Base-by-base conservation (phyloP, 2,888 invertebrate genomes). In the Allophyes oxyacanthae region DNA sequence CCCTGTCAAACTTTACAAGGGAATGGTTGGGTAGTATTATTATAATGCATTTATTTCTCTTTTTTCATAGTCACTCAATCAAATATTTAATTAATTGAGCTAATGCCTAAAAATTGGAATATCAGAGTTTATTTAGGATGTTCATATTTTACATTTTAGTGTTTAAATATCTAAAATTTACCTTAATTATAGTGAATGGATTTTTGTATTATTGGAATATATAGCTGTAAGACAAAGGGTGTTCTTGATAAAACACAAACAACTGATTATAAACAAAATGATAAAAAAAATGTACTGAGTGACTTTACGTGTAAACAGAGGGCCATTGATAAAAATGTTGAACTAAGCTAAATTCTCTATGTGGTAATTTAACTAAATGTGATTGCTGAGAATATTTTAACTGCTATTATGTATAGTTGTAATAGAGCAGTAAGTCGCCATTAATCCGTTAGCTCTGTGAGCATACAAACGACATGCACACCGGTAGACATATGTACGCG, bases 121-220 rank as follows among this genome's bases (percentile, higher is more conserved):
- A 93, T 94, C 94, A 94, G 94, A 94, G 92, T 94, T 94, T 94
- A 94, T 94, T 94, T 93, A 94, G 92, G 92, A 94, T 88, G 92
- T 92, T 93, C 90, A 92, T 93, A 93, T 92, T 93, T 92, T 94
- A 94, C 93, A 93, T 94, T 92, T 92, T 93, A 93, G 93, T 90
- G 89, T 90, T 92, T 92, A 93, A 93, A 92, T 92, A 92, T 92
- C 92, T 92, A 93, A 94, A 93, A 93, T 93, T 93, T 93, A 94
- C 92, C 93, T 92, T 94, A 92, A 93, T 92, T 93, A 92, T 93
- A 93, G 92, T 91, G 82, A 91, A 93, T 89, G 92, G 91, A 94
- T 94, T 93, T 93, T 93, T 93, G 93, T 94, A 93, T 93, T 94
- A 92, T 92, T 87, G 93, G 92, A 92, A 94, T 92, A 83, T 83